phyloP scores from a whole-genome alignment of 2,888 invertebrate species.

The Diloba caeruleocephala region DNA sequence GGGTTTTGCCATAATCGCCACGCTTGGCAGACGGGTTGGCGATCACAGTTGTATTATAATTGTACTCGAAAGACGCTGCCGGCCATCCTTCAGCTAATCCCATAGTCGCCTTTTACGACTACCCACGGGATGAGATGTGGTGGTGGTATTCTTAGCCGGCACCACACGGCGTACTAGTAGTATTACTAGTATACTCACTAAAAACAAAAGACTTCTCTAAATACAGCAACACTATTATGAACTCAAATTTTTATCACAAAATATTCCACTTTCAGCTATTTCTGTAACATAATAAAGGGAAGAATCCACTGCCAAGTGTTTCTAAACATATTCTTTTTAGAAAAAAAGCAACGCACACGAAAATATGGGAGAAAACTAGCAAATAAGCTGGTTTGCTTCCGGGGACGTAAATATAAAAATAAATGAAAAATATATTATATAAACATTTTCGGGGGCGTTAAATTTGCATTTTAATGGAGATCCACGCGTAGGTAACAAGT shows the following conservation, averaged over 20 bases:
- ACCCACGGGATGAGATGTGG: too few species aligned
- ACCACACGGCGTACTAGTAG: too few species aligned
- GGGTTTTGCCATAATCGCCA: too few species aligned
- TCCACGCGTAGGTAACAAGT: conserved; percentile 86
- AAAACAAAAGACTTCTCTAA: conserved; percentile 17
- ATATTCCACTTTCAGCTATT: conserved; percentile 41
- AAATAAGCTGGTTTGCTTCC: conserved; percentile 41
- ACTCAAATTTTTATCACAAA: conserved; percentile 30
- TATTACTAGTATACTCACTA: conserved; percentile 12
- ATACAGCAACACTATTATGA: conserved; percentile 27
- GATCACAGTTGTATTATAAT: too few species aligned
- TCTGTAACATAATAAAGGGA: conserved; percentile 40
- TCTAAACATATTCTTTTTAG: conserved; percentile 31
- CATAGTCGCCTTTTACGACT: too few species aligned
- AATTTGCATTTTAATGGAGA: conserved; percentile 89
- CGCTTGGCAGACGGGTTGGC: too few species aligned
- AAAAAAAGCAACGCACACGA: conserved; percentile 31
- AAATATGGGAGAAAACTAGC: conserved; percentile 39
- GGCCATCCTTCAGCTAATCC: too few species aligned
- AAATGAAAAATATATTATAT: conserved; percentile 78
- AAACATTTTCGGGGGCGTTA: conserved; percentile 82
- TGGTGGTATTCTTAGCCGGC: too few species aligned
- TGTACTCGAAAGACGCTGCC: too few species aligned
- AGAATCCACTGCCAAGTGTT: conserved; percentile 39
- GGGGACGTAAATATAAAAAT: conserved; percentile 64